Conservation (phyloP, 2,888 invertebrate species). For the Marasmarcha lunaedactyla region DNA sequence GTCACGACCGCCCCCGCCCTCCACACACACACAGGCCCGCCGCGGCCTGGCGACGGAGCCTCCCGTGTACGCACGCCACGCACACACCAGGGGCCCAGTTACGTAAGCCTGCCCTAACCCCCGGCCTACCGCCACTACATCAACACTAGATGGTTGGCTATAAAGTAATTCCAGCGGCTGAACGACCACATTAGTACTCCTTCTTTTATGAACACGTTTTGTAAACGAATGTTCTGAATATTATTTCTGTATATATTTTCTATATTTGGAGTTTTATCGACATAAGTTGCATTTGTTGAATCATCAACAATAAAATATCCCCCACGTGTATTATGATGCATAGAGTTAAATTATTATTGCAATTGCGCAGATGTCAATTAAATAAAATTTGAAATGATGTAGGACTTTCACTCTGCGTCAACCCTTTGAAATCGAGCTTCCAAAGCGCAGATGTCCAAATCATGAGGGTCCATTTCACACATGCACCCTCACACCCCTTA, state of each 20-base stretch:
- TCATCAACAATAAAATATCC: too few relatives aligned
- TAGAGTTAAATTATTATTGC: background rate
- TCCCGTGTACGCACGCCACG: background rate
- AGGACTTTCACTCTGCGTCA: constrained; percentile 25
- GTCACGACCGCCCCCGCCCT: constrained; percentile 45
- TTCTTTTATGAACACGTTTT: too few relatives aligned
- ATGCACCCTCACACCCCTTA: constrained; percentile 5
- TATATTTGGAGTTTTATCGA: too few relatives aligned
- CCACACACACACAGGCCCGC: constrained; percentile 13
- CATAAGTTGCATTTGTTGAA: too few relatives aligned
- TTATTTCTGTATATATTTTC: too few relatives aligned
- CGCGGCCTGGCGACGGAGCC: constrained; percentile 1
- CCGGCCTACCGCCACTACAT: constrained; percentile 1
- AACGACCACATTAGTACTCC: background rate
- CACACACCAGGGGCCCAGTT: constrained; percentile 5
- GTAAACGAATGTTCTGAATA: too few relatives aligned
- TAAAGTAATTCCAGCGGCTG: background rate
- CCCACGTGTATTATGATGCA: too few relatives aligned
- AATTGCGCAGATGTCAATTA: background rate
- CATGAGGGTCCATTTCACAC: constrained; percentile 20
- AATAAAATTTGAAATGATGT: constrained; percentile 3
- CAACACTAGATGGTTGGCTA: background rate
- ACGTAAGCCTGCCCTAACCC: background rate
- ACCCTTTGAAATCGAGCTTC: constrained; percentile 23
- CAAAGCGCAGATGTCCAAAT: constrained; percentile 35